Percentiles rank a stretch among this genome's conserved stretches.
These are phyloP conservation scores for Semaprochilodus insignis DNA, from an alignment of 2,797 vertebrate genomes.

Conservation along the genomic window DNA sequence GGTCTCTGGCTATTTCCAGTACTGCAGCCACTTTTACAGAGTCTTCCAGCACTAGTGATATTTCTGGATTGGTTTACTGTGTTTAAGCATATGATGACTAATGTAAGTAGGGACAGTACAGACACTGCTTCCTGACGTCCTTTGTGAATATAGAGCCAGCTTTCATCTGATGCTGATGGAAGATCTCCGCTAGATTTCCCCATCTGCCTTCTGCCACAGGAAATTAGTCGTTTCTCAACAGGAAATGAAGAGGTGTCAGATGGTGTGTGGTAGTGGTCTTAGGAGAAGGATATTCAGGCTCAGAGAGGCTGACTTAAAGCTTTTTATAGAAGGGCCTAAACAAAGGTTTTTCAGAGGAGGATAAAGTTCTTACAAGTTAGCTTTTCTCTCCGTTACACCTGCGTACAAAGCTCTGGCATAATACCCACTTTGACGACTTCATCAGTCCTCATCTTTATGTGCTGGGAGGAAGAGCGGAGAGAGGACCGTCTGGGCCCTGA, in stretches of 20 bases:
- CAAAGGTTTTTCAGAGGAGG: constrained; percentile 52
- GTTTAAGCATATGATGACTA: neutral
- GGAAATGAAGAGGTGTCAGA: constrained; percentile 68
- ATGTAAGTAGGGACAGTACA: neutral
- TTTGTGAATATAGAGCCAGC: constrained; percentile 1
- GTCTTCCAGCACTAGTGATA: neutral
- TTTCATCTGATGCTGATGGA: constrained; percentile 1
- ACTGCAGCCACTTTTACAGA: neutral
- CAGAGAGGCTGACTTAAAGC: constrained; percentile 47
- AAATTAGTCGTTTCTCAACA: constrained; percentile 66
- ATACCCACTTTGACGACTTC: constrained; percentile 73
- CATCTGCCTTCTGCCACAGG: constrained; percentile 42
- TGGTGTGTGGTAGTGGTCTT: constrained; percentile 40
- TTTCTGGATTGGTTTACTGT: neutral
- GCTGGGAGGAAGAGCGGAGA: constrained; percentile 65
- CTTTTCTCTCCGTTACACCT: constrained; percentile 52
- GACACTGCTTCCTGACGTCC: neutral
- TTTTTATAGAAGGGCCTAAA: constrained; percentile 35
- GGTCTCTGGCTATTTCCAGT: too few relatives aligned
- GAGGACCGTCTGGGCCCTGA: constrained; percentile 50
- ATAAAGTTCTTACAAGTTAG: constrained; percentile 54
- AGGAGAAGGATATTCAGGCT: constrained; percentile 12
- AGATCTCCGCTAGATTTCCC: constrained; percentile 21
- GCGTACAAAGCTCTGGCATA: constrained; percentile 51
- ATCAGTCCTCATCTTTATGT: constrained; percentile 62